phyloP scores from a whole-genome alignment of 2,113 vertebrate genomes.

The Eidolon helvum region DNA sequence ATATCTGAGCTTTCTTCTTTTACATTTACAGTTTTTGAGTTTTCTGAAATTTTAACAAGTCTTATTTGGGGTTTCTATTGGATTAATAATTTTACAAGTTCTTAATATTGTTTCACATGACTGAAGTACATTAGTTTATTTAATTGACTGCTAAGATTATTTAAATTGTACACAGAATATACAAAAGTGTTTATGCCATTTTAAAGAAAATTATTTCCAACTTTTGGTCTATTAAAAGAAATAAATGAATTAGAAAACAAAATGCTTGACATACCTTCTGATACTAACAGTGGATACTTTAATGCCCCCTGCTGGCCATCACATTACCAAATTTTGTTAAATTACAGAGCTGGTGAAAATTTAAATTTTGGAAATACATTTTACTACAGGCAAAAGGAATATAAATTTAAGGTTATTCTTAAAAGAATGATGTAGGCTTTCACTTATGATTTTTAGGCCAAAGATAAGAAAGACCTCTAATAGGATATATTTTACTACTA shows the following conservation, averaged over 20 bases:
- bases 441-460: background rate
- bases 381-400: slow-evolving; percentile 10
- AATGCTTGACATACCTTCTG: background rate
- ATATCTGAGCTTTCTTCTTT: slow-evolving; percentile 70
- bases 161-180: background rate
- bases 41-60: background rate
- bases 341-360: background rate
- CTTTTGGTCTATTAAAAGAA: background rate
- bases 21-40: slow-evolving; percentile 64
- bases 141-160: slow-evolving; percentile 4
- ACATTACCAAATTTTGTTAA: slow-evolving; percentile 35
- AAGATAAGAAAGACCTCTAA: background rate
- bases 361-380: slow-evolving; percentile 22
- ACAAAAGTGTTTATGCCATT: background rate
- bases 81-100: slow-evolving; percentile 13
- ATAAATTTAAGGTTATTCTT: background rate
- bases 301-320: slow-evolving; percentile 20
- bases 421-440: background rate
- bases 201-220: background rate
- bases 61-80: slow-evolving; percentile 64
- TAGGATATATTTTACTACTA: background rate
- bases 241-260: background rate
- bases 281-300: background rate
- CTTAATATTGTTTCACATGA: background rate
- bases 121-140: background rate